These are phyloP conservation scores for Archips xylosteana DNA, from an alignment of 2,888 invertebrate species.

Conservation along the genomic window DNA sequence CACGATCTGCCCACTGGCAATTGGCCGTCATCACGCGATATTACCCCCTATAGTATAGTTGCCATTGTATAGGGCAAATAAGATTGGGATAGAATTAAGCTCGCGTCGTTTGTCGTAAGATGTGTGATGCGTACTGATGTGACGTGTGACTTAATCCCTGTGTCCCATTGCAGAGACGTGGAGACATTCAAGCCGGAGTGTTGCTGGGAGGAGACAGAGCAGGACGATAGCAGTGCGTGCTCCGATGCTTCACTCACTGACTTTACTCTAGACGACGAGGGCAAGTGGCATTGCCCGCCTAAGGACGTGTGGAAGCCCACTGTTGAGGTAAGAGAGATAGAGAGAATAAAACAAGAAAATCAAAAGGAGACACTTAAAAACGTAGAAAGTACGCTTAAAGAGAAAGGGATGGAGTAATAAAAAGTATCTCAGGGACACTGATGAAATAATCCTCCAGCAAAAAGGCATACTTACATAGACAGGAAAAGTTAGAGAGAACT, in stretches of 20 bases:
- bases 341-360: background rate
- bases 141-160: background rate
- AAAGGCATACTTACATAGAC: too few species aligned
- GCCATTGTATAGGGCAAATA: too few species aligned
- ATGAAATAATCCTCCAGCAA: too few species aligned
- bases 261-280: constrained; percentile 76
- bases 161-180: background rate
- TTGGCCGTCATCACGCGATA: too few species aligned
- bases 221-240: constrained; percentile 77
- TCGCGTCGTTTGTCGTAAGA: too few species aligned
- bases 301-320: constrained; percentile 93
- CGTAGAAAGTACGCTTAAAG: background rate
- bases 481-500: too few species aligned
- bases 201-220: constrained; percentile 68
- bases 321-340: constrained; percentile 87
- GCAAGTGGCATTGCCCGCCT: constrained; percentile 91
- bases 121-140: too few species aligned
- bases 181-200: constrained; percentile 60
- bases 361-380: background rate
- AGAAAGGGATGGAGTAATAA: background rate
- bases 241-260: constrained; percentile 79
- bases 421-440: too few species aligned
- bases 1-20: too few species aligned
- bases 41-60: too few species aligned
- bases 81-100: too few species aligned